Conservation (phyloP, 2,113 vertebrate genomes). For the Etia nguti region DNA sequence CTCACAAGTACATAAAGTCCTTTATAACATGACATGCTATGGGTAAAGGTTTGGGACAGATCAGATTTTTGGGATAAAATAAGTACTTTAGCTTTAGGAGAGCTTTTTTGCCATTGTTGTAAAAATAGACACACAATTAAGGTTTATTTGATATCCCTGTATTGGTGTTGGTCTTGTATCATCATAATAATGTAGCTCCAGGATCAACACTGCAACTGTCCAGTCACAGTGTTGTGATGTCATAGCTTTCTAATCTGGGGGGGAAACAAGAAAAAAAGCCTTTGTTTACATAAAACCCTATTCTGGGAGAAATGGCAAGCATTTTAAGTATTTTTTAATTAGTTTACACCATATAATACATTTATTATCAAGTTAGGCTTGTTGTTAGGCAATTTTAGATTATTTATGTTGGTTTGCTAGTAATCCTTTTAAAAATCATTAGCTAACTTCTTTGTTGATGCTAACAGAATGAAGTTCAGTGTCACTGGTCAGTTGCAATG, state of each 20-base stretch:
- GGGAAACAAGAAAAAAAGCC: not conserved
- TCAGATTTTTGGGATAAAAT: not conserved
- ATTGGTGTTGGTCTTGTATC: not conserved
- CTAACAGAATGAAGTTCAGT: not conserved
- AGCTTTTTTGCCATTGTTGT: not conserved
- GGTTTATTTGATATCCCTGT: not conserved
- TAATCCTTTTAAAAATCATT: not conserved
- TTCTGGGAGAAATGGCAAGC: not conserved
- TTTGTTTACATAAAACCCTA: not conserved
- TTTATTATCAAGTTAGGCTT: not conserved
- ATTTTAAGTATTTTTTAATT: not conserved
- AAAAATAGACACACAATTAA: not conserved
- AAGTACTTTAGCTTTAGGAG: not conserved
- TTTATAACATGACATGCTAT: rapidly evolving
- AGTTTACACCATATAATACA: not conserved
- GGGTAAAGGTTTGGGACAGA: not conserved
- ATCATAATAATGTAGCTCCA: not conserved
- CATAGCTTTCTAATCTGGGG: not conserved
- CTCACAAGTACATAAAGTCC: not conserved
- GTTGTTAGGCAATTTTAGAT: not conserved
- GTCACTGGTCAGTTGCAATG: not conserved
- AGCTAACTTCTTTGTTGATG: not conserved
- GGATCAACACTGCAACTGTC: not conserved
- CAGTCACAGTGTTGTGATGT: too few relatives aligned
- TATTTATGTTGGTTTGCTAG: not conserved